These are phyloP conservation scores for Malaclemys terrapin DNA, from an alignment of 2,113 vertebrate genomes.

Conservation along the genomic window DNA sequence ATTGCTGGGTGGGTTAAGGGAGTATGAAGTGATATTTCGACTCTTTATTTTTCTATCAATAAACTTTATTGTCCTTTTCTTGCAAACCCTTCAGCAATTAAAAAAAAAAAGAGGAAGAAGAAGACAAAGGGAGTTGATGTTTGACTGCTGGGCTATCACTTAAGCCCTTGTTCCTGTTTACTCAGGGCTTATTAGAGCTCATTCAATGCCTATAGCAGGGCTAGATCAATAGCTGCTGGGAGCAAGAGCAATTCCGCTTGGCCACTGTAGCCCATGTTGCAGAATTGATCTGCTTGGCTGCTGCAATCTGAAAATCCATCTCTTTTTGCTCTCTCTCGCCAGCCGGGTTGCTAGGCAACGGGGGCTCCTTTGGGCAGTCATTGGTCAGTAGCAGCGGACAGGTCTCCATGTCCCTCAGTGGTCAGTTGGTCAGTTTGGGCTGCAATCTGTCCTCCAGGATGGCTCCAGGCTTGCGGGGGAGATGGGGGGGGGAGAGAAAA, in stretches of 20 bases:
- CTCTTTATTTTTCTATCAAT: constrained; percentile 53
- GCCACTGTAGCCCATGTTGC: constrained; percentile 80
- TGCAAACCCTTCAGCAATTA: constrained; percentile 62
- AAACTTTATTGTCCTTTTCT: constrained; percentile 51
- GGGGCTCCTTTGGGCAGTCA: constrained; percentile 69
- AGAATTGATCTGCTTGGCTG: constrained; percentile 84
- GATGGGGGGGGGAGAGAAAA: constrained; percentile 51
- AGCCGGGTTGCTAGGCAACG: constrained; percentile 83
- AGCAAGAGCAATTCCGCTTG: constrained; percentile 81
- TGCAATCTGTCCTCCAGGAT: constrained; percentile 73
- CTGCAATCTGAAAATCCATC: constrained; percentile 81
- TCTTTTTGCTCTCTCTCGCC: constrained; percentile 65
- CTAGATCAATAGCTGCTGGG: constrained; percentile 84
- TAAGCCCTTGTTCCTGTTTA: constrained; percentile 80
- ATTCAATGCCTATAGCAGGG: constrained; percentile 80
- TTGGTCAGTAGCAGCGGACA: constrained; percentile 66
- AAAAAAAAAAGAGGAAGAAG: constrained; percentile 50
- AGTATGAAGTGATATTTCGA: not conserved
- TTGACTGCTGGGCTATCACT: constrained; percentile 77
- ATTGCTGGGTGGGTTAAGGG: too few relatives aligned
- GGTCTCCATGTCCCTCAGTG: constrained; percentile 72
- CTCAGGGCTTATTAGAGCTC: constrained; percentile 81
- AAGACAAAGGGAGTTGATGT: constrained; percentile 77
- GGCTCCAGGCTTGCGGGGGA: constrained; percentile 62
- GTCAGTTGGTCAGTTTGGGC: constrained; percentile 83